A percentile compares a stretch with the other conserved stretches of the same genome.
phyloP scores from a whole-genome alignment of 2,797 vertebrate species.

The Hoplostethus atlanticus region DNA sequence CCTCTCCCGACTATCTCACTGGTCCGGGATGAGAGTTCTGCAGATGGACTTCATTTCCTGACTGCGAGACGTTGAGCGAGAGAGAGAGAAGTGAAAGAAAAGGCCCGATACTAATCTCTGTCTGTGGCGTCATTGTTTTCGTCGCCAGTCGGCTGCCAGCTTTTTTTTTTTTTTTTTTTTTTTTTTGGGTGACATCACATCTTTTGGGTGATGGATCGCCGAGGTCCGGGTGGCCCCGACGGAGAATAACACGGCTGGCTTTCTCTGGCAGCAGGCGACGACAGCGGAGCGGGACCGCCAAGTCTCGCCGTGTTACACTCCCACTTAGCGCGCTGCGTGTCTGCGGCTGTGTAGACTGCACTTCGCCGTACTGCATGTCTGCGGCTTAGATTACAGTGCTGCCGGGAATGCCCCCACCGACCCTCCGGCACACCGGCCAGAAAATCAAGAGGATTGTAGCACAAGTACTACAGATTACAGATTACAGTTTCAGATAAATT shows the following conservation, averaged over 20 bases:
- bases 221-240: constrained; percentile 52
- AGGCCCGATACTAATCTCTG: constrained; percentile 69
- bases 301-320: constrained; percentile 9
- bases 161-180: no score
- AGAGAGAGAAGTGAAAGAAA: constrained; percentile 11
- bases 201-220: constrained; percentile 57
- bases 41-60: constrained; percentile 79
- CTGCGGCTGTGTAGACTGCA: constrained; percentile 45
- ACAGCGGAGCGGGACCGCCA: constrained; percentile 14
- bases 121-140: constrained; percentile 69
- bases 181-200: constrained; percentile 63
- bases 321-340: constrained; percentile 24
- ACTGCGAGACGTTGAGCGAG: constrained; percentile 46
- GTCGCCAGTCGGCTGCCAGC: constrained; percentile 53
- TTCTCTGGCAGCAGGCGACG: constrained; percentile 53
- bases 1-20: constrained; percentile 12
- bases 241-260: constrained; percentile 58
- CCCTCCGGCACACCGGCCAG: constrained; percentile 21
- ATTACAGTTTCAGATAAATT: background rate
- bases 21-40: constrained; percentile 31
- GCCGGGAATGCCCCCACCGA: constrained; percentile 3
- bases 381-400: constrained; percentile 25
- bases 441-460: constrained; percentile 21
- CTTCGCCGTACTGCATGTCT: constrained; percentile 33
- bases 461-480: constrained; percentile 4